Conservation (phyloP, 2,797 vertebrate genomes). For the Allobates femoralis region DNA sequence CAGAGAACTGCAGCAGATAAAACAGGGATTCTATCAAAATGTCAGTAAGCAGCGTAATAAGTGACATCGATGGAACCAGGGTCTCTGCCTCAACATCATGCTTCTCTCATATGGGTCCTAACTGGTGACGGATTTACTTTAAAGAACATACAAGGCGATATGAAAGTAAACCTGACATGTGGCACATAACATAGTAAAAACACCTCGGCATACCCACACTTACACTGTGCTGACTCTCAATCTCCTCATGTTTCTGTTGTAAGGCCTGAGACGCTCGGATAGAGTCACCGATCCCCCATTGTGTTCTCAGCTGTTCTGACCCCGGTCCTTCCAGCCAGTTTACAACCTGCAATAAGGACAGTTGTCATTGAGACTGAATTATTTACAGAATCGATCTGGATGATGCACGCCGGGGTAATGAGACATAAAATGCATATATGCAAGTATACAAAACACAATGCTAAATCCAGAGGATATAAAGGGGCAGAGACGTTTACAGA, state of each 20-base stretch:
- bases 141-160: too few relatives aligned
- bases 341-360: constrained; percentile 83
- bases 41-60: too few relatives aligned
- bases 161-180: too few relatives aligned
- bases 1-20: too few relatives aligned
- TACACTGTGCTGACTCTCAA: constrained; percentile 98
- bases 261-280: constrained; percentile 94
- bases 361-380: neutral
- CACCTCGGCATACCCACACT: constrained; percentile 65
- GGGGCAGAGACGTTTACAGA: neutral
- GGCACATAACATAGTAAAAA: too few relatives aligned
- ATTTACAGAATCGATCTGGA: neutral
- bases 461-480: neutral
- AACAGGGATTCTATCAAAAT: too few relatives aligned
- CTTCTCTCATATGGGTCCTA: too few relatives aligned
- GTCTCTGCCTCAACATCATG: too few relatives aligned
- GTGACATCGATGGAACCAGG: too few relatives aligned
- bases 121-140: too few relatives aligned
- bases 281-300: constrained; percentile 96
- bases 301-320: constrained; percentile 92
- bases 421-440: too few relatives aligned
- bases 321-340: constrained; percentile 98
- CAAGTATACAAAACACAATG: neutral
- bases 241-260: constrained; percentile 97
- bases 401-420: too few relatives aligned